Conservation (phyloP, 2,888 invertebrate genomes). For the Lepas anatifera region DNA sequence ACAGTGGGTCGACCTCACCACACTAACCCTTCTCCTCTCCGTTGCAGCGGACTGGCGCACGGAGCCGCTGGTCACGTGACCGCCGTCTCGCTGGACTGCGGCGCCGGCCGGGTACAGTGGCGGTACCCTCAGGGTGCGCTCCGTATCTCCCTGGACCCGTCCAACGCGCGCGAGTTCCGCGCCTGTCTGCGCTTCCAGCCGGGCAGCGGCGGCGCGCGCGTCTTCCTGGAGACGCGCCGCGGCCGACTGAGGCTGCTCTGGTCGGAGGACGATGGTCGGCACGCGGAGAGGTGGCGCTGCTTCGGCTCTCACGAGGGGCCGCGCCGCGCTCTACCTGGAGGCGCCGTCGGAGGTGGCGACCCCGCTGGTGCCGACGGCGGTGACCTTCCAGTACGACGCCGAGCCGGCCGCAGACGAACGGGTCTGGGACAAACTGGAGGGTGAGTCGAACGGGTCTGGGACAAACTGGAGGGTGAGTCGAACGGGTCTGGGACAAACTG, state of each 20-base stretch:
- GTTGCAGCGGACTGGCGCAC: slow-evolving; percentile 24
- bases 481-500: no score
- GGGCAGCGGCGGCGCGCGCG: slow-evolving; percentile 36
- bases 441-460: slow-evolving; percentile 32
- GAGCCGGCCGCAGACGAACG: slow-evolving; percentile 42
- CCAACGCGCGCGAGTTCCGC: slow-evolving; percentile 48
- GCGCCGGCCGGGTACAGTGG: slow-evolving; percentile 60
- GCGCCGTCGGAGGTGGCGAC: slow-evolving; percentile 29
- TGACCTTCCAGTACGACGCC: slow-evolving; percentile 56
- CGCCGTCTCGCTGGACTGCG: slow-evolving; percentile 55
- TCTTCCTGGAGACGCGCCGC: slow-evolving; percentile 52
- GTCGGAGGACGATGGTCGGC: slow-evolving; percentile 41
- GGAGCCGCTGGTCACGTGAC: slow-evolving; percentile 52
- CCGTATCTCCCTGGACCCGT: slow-evolving; percentile 45
- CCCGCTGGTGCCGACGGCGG: slow-evolving; percentile 38
- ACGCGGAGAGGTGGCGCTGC: slow-evolving; percentile 34
- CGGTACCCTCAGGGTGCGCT: slow-evolving; percentile 60
- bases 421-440: slow-evolving; percentile 48
- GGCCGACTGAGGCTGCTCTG: slow-evolving; percentile 47
- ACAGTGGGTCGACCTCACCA: no score
- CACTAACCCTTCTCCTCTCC: no score
- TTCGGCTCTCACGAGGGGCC: slow-evolving; percentile 50
- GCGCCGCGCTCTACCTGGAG: slow-evolving; percentile 54
- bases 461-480: no score
- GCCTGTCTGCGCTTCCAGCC: slow-evolving; percentile 51